phyloP scores from a whole-genome alignment of 1,140 invertebrate genomes.

The Scaptomyza graminum region DNA sequence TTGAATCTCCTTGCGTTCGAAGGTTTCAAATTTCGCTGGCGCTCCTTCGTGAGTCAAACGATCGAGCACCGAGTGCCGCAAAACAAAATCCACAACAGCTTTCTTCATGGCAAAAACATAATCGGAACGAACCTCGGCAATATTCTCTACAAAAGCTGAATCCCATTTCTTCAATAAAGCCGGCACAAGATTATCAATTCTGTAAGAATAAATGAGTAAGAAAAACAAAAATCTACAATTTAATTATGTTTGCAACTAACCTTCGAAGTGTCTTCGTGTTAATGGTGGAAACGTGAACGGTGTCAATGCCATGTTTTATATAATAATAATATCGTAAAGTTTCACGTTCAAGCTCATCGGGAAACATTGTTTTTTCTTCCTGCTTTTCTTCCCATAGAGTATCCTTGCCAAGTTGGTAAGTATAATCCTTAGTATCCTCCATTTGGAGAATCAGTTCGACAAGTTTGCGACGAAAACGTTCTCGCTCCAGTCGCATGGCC shows the following conservation, averaged over 20 bases:
- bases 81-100: conserved; percentile 93
- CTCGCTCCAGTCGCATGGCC: conserved; percentile 88
- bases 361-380: conserved; percentile 74
- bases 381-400: background rate
- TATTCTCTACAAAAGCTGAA: conserved; percentile 85
- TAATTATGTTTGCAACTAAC: conserved; percentile 63
- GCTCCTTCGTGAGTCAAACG: conserved; percentile 52
- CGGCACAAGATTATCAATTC: conserved; percentile 85
- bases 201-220: background rate
- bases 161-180: conserved; percentile 86
- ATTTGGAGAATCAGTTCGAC: conserved; percentile 89
- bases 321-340: conserved; percentile 95
- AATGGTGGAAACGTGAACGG: conserved; percentile 92
- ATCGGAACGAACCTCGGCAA: conserved; percentile 89
- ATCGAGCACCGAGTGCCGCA: conserved; percentile 87
- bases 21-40: conserved; percentile 84
- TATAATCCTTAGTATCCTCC: conserved; percentile 84
- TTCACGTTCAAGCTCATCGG: conserved; percentile 87
- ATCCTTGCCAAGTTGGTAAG: too few relatives aligned
- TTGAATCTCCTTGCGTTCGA: conserved; percentile 86
- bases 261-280: conserved; percentile 86
- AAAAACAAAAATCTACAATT: conserved; percentile 16
- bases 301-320: conserved; percentile 94
- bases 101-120: conserved; percentile 94
- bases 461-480: conserved; percentile 92